Base-by-base conservation (phyloP, 2,888 invertebrate genomes). In the Ectropis crepuscularia region DNA sequence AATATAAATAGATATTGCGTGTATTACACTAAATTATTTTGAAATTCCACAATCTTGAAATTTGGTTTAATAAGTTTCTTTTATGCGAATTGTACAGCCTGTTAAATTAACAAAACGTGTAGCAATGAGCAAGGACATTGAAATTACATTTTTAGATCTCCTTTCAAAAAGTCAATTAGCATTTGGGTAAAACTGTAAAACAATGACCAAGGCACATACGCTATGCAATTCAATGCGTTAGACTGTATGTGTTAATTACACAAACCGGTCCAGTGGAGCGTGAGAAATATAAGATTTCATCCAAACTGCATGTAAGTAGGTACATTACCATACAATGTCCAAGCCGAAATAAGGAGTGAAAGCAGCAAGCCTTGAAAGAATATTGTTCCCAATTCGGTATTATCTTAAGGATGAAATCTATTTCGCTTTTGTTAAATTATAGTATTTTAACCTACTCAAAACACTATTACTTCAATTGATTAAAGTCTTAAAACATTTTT, bases 251-350 rank as follows among this genome's bases (percentile, higher is more conserved):
- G 81, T 74, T 86, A 85, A 87, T 85, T 85, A 76, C 75, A 75
- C 71, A 76, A 74, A 78, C 77, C 77, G 76, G 78, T 78, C 74
- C 77, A 77, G 72, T 78, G 74, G 77, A 83, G 74, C 88, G 87
- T 87, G 87, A 78, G 88, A 88, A 85, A 73, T 77, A 76, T 72
- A 70, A 76, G 77, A 78, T 82, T 73, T 74, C 77, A 71, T 72
- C 74, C 73, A 74, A 82, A 80, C 80, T 79, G 78, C 76, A 81
- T 76, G 79, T 78, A 71, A 70, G 62, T 73, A 75, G 67, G 67
- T 54, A 45, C 69, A 85, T 85, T 86, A 85, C 75, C 86, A 83
- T 85, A 86, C 84, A 85, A 86, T 83, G 76, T 80, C 65, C 72
- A 64, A 76, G 59, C 74, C 74, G 61, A 80, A 83, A 82, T 84